These are phyloP conservation scores for Drosophila varians DNA, from an alignment of 1,140 invertebrate genomes.

Conservation along the genomic window DNA sequence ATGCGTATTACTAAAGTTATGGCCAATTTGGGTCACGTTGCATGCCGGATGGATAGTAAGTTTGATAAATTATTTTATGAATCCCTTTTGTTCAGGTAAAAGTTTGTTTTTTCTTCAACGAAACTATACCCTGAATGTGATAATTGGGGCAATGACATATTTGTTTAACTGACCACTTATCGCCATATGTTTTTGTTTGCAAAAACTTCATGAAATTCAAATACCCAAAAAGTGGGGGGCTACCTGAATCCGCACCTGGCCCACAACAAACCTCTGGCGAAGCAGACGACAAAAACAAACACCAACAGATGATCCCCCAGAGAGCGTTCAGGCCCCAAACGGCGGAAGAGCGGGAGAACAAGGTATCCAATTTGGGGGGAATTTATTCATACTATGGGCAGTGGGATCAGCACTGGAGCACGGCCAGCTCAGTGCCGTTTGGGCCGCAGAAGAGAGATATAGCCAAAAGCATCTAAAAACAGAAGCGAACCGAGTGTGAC, in stretches of 20 bases:
- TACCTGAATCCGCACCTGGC: slow-evolving; percentile 36
- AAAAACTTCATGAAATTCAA: neutral
- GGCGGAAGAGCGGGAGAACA: neutral
- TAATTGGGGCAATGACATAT: neutral
- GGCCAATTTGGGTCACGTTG: too few relatives aligned
- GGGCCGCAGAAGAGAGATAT: neutral
- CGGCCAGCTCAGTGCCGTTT: slow-evolving; percentile 30
- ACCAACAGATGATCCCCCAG: slow-evolving; percentile 47
- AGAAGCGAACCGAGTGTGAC: slow-evolving; percentile 2
- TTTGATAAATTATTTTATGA: neutral
- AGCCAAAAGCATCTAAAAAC: slow-evolving; percentile 2
- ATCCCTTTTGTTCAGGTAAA: too few relatives aligned
- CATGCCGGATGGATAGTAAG: too few relatives aligned
- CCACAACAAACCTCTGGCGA: slow-evolving; percentile 16
- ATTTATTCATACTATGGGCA: slow-evolving; percentile 23
- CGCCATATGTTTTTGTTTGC: slow-evolving; percentile 31
- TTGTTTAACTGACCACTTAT: neutral
- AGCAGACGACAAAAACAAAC: slow-evolving; percentile 43
- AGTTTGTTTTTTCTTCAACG: too few relatives aligned
- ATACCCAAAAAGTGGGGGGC: neutral
- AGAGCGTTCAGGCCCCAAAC: slow-evolving; percentile 8
- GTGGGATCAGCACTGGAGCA: slow-evolving; percentile 25
- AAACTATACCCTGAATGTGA: neutral
- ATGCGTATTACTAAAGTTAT: too few relatives aligned
- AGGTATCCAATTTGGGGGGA: slow-evolving; percentile 6